phyloP scores from a whole-genome alignment of 2,888 invertebrate genomes.

The Xanthorhoe designata region DNA sequence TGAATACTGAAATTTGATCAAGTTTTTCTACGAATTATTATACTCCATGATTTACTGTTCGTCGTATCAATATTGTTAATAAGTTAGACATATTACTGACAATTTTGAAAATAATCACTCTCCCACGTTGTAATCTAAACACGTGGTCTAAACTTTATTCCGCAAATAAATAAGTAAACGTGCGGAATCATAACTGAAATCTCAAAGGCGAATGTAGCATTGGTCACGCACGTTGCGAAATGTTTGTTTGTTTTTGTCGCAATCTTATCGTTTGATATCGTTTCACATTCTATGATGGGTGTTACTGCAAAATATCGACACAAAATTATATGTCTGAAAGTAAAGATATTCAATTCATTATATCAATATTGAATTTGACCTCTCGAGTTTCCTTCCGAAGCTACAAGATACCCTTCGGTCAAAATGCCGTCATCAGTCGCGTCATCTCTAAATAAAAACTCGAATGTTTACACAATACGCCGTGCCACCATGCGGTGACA shows the following conservation, averaged over 20 bases:
- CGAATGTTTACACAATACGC: slow-evolving; percentile 44
- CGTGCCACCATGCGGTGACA: slow-evolving; percentile 35
- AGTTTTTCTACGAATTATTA: neutral
- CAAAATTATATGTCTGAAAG: neutral
- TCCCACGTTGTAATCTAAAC: slow-evolving; percentile 27
- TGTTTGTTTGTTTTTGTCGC: slow-evolving; percentile 12
- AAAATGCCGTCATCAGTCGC: slow-evolving; percentile 43
- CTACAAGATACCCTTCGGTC: slow-evolving; percentile 46
- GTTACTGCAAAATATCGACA: neutral
- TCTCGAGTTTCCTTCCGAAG: slow-evolving; percentile 44
- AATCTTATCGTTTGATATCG: slow-evolving; percentile 29
- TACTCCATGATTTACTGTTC: neutral
- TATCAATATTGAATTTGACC: slow-evolving; percentile 52
- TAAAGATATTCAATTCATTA: no score
- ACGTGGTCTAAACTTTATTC: slow-evolving; percentile 18
- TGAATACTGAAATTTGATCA: slow-evolving; percentile 1
- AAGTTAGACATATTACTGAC: slow-evolving; percentile 9
- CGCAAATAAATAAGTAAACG: slow-evolving; percentile 2
- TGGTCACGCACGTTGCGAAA: slow-evolving; percentile 4
- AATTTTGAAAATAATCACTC: slow-evolving; percentile 25
- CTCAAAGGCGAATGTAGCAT: neutral
- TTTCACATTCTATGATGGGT: neutral
- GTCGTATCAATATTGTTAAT: neutral
- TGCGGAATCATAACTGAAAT: neutral
- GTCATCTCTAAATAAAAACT: slow-evolving; percentile 57